These are phyloP conservation scores for Arothron firmamentum DNA, from an alignment of 2,113 vertebrate species.

Conservation along the genomic window DNA sequence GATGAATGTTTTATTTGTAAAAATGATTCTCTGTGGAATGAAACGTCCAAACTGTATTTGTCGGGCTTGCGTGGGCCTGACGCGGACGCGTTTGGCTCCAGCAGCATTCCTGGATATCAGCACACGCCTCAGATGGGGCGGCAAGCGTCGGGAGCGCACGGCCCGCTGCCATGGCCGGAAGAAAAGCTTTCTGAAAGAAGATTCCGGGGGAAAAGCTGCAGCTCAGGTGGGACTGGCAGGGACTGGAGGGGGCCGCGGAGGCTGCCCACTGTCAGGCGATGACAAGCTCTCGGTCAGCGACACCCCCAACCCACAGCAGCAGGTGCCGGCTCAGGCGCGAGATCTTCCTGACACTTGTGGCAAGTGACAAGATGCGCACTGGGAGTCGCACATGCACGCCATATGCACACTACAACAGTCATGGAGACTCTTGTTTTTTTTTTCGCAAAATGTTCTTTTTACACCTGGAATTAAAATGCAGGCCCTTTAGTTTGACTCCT, in stretches of 20 bases:
- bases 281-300: slow-evolving; percentile 19
- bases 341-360: slow-evolving; percentile 47
- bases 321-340: slow-evolving; percentile 48
- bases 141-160: too few relatives aligned
- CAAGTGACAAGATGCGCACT: slow-evolving; percentile 39
- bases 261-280: slow-evolving; percentile 10
- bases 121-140: slow-evolving; percentile 31
- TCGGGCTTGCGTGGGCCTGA: neutral
- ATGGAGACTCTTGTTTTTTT: too few relatives aligned
- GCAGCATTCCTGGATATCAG: slow-evolving; percentile 39
- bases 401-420: neutral
- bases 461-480: too few relatives aligned
- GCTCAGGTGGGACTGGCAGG: neutral
- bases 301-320: slow-evolving; percentile 13
- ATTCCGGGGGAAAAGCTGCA: too few relatives aligned
- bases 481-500: too few relatives aligned
- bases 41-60: neutral
- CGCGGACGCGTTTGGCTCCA: neutral
- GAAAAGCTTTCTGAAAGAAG: too few relatives aligned
- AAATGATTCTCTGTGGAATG: slow-evolving; percentile 15
- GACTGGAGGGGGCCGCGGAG: neutral
- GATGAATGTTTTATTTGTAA: slow-evolving; percentile 12
- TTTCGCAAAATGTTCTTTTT: too few relatives aligned
- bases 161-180: too few relatives aligned
- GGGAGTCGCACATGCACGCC: neutral